A percentile compares a stretch with the other conserved stretches of the same genome.
Evolutionary conservation across 2,113 vertebrate genomes (phyloP).

Genomic region (Cinclus mexicanus): DNA sequence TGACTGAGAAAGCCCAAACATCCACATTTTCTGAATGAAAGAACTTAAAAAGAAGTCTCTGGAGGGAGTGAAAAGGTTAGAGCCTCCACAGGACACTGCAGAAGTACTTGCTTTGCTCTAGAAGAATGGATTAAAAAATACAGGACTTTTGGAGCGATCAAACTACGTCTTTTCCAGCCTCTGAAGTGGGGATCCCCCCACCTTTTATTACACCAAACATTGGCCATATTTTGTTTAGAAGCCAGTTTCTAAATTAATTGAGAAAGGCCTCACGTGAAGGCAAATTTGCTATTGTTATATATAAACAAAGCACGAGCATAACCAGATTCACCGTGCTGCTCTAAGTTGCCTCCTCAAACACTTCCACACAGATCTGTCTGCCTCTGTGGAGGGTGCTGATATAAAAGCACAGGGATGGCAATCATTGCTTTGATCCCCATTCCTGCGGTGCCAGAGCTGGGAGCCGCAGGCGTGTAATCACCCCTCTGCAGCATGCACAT

Average conservation of each 20-base stretch:
- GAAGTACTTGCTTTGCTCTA: neutral
- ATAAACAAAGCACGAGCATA: neutral
- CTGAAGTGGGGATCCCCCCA: neutral
- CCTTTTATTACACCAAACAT: neutral
- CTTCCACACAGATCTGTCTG: neutral
- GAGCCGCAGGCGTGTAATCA: neutral
- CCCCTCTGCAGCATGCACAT: neutral
- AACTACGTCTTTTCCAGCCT: neutral
- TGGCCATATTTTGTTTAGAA: neutral
- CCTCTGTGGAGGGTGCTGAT: neutral
- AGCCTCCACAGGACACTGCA: neutral
- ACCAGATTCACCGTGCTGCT: neutral
- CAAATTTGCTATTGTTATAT: neutral
- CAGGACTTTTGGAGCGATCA: neutral
- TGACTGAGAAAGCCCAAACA: neutral
- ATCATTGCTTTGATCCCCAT: neutral
- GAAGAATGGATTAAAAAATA: neutral
- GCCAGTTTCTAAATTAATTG: neutral
- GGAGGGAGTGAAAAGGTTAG: neutral
- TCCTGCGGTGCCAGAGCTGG: rapidly evolving
- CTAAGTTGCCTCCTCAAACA: neutral
- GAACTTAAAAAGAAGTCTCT: neutral
- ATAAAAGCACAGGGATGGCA: neutral
- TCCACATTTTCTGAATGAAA: neutral
- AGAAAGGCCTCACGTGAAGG: neutral